Percentiles rank a stretch among this genome's conserved stretches.
These are phyloP conservation scores for Lutjanus erythropterus DNA, from an alignment of 2,113 vertebrate genomes.

Conservation along the genomic window DNA sequence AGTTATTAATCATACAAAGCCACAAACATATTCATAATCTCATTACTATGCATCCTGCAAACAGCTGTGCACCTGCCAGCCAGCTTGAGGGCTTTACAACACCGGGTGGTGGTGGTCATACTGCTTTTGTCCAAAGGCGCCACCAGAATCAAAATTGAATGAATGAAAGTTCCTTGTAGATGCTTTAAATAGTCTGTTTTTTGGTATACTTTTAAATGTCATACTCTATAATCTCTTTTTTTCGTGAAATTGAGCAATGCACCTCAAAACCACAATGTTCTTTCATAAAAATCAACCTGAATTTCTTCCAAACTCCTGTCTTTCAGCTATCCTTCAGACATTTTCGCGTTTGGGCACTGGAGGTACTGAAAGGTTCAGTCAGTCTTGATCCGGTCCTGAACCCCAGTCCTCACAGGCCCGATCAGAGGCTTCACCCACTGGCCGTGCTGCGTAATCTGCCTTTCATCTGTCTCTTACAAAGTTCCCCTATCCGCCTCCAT, in stretches of 20 bases:
- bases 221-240: neutral
- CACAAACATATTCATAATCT: too few relatives aligned
- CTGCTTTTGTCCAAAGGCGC: too few relatives aligned
- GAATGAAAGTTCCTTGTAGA: too few relatives aligned
- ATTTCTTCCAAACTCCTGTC: neutral
- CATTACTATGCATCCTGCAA: too few relatives aligned
- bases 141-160: too few relatives aligned
- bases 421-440: slow-evolving; percentile 19
- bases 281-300: neutral
- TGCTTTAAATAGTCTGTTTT: neutral
- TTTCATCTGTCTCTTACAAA: slow-evolving; percentile 62
- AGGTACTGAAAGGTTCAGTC: neutral
- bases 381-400: slow-evolving; percentile 2
- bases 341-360: neutral
- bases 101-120: too few relatives aligned
- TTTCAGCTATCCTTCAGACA: neutral
- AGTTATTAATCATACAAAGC: too few relatives aligned
- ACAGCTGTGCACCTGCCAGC: too few relatives aligned
- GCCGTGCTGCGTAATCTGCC: neutral
- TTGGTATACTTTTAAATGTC: neutral
- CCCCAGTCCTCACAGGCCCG: neutral
- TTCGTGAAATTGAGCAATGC: neutral
- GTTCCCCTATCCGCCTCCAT: slow-evolving; percentile 37
- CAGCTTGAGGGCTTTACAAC: too few relatives aligned
- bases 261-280: neutral